Conservation (phyloP, 2,888 invertebrate genomes). For the Leucophenga montana region DNA sequence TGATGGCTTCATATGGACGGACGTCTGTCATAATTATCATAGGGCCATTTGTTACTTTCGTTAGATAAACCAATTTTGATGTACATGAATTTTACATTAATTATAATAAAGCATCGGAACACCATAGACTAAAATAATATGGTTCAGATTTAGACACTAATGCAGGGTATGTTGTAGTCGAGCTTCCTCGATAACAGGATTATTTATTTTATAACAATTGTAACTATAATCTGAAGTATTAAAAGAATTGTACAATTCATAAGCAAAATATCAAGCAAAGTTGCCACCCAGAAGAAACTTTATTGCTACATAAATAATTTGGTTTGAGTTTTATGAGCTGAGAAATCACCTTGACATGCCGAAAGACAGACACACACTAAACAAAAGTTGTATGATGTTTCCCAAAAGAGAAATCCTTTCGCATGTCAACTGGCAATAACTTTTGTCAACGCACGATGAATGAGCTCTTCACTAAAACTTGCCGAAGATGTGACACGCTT, state of each 20-base stretch:
- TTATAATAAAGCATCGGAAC: no score
- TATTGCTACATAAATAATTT: constrained; percentile 43
- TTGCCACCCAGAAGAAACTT: constrained; percentile 38
- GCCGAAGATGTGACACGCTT: constrained; percentile 21
- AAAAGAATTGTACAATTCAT: background rate
- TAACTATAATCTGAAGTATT: background rate
- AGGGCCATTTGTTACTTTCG: no score
- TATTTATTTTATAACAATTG: no score
- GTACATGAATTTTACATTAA: no score
- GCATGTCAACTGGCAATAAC: constrained; percentile 58
- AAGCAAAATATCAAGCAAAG: background rate
- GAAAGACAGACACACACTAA: constrained; percentile 30
- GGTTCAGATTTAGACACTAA: no score
- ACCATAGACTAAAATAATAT: no score
- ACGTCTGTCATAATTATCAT: no score
- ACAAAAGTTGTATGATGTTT: constrained; percentile 20
- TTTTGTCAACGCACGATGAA: constrained; percentile 41
- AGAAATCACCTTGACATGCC: constrained; percentile 44
- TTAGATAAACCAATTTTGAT: no score
- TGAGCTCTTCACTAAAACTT: constrained; percentile 38
- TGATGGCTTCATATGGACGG: no score
- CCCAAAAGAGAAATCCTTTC: constrained; percentile 52
- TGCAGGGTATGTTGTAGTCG: no score
- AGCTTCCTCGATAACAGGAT: no score
- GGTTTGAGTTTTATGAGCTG: constrained; percentile 43